Conservation (phyloP, 2,113 vertebrate species). For the Phaethornis superciliosus region DNA sequence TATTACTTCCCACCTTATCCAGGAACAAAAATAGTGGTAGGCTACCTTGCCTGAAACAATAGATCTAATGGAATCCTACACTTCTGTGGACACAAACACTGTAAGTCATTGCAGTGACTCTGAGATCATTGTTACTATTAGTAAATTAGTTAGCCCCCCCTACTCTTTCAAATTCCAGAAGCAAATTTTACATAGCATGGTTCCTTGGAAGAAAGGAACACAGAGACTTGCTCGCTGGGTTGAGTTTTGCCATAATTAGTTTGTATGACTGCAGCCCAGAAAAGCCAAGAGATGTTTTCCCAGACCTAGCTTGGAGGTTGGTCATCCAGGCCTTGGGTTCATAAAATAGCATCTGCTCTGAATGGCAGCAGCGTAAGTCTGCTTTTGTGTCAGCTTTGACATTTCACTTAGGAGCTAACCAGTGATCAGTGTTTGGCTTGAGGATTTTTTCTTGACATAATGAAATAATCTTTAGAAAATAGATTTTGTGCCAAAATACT, state of each 20-base stretch:
- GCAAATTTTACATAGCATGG: background rate
- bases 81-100: background rate
- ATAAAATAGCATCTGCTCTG: constrained; percentile 13
- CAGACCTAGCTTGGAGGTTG: background rate
- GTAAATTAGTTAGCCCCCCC: background rate
- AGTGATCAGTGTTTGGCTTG: background rate
- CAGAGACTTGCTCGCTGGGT: background rate
- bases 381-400: constrained; percentile 2
- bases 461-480: background rate
- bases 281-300: accelerated
- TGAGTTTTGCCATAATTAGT: background rate
- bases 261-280: background rate
- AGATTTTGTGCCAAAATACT: background rate
- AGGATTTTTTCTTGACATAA: background rate
- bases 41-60: background rate
- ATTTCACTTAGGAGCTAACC: background rate
- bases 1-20: background rate
- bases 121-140: background rate
- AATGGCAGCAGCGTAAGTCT: background rate
- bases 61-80: background rate
- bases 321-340: background rate
- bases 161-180: background rate
- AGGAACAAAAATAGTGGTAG: background rate
- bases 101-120: background rate
- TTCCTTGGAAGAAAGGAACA: background rate